These are phyloP conservation scores for Epistrophe eligans DNA, from an alignment of 2,888 invertebrate genomes.

Conservation along the genomic window DNA sequence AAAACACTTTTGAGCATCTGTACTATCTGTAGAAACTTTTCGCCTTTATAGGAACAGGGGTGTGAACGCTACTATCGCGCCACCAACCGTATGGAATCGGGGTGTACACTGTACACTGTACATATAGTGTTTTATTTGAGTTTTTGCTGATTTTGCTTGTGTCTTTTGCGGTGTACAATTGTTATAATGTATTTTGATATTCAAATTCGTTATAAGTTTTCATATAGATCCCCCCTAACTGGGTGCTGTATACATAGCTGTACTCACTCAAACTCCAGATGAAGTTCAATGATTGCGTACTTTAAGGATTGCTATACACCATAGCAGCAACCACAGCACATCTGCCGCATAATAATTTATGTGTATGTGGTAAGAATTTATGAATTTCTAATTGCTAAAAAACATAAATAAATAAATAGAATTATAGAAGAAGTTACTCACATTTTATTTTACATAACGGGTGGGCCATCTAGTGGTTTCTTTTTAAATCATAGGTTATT, in stretches of 20 bases:
- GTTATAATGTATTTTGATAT: constrained; percentile 45
- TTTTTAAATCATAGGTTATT: no score
- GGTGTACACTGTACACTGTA: no score
- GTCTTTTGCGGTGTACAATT: constrained; percentile 16
- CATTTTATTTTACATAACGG: no score
- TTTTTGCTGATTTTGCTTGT: constrained; percentile 11
- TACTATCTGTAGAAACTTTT: not conserved
- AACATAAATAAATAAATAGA: constrained; percentile 9
- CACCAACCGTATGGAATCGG: not conserved
- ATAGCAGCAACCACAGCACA: not conserved
- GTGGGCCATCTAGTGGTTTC: no score
- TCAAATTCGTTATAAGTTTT: constrained; percentile 63
- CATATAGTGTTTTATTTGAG: not conserved
- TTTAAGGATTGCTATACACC: not conserved
- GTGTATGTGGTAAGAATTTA: constrained; percentile 13
- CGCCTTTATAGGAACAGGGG: not conserved
- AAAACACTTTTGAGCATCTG: constrained; percentile 17
- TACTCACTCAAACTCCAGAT: constrained; percentile 1
- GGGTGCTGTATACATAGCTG: not conserved
- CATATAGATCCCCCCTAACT: not conserved
- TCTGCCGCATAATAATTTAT: not conserved
- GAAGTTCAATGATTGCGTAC: constrained; percentile 70
- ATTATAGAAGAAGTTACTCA: not conserved
- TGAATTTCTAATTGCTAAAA: constrained; percentile 22
- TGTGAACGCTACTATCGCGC: not conserved